Evolutionary conservation across 1,140 invertebrate genomes (phyloP).

Genomic region (Neodiprion lecontei): DNA sequence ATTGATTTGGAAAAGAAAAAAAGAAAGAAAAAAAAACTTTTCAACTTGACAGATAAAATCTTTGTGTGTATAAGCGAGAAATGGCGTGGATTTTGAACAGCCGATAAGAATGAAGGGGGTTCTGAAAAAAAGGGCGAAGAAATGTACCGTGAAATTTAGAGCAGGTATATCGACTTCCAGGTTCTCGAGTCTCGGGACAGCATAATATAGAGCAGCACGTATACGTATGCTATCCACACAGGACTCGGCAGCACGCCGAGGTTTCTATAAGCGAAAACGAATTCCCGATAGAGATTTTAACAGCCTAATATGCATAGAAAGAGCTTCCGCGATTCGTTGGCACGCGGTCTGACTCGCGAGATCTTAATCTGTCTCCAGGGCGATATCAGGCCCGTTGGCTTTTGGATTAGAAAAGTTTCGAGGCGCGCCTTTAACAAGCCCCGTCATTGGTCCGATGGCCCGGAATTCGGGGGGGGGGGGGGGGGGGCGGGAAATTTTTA

Average conservation of each 20-base stretch:
- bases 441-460: no score
- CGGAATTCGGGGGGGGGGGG: no score
- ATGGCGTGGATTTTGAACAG: no score
- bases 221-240: no score
- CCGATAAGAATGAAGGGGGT: no score
- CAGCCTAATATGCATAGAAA: constrained; percentile 2
- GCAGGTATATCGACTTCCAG: not conserved
- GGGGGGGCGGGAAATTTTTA: no score
- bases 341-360: not conserved
- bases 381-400: not conserved
- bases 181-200: not conserved
- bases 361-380: constrained; percentile 5
- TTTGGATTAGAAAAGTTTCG: not conserved
- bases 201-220: no score
- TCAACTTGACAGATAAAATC: no score
- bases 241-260: not conserved
- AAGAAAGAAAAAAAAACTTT: no score
- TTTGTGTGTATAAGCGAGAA: no score
- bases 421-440: no score
- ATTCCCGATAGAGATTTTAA: constrained; percentile 5
- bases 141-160: constrained; percentile 5
- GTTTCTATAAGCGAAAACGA: constrained; percentile 7
- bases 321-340: not conserved
- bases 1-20: no score
- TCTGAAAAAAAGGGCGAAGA: not conserved